These are phyloP conservation scores for Mactra quadrangularis DNA, from an alignment of 1,140 invertebrate species.

Conservation along the genomic window DNA sequence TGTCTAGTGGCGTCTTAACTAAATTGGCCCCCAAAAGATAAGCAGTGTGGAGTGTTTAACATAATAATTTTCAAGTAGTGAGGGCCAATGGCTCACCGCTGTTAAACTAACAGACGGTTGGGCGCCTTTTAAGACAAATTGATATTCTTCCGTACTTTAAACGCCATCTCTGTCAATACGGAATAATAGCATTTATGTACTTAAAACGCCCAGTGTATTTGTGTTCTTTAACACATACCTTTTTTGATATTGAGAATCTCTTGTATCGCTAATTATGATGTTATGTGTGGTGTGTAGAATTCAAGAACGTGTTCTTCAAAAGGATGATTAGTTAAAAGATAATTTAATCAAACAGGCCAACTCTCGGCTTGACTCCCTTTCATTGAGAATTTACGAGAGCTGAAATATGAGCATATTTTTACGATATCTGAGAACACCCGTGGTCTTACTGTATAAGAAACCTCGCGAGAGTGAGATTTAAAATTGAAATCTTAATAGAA, in stretches of 20 bases:
- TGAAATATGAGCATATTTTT: conserved; percentile 40
- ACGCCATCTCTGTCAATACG: conserved; percentile 15
- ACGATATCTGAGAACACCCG: conserved; percentile 32
- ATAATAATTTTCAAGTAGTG: conserved; percentile 39
- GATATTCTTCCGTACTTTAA: conserved; percentile 49
- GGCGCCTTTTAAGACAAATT: conserved; percentile 58
- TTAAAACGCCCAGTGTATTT: conserved; percentile 44
- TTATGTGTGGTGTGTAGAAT: conserved; percentile 17
- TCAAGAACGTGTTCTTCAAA: conserved; percentile 35
- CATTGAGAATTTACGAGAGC: conserved; percentile 2
- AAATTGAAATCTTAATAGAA: no score
- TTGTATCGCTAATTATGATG: conserved; percentile 56
- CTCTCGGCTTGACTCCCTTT: conserved; percentile 44
- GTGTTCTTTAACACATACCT: conserved; percentile 41
- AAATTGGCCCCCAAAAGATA: conserved; percentile 55
- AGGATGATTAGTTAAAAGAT: conserved; percentile 61
- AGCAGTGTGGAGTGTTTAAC: conserved; percentile 37
- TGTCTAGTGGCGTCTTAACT: conserved; percentile 27
- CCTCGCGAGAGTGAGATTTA: no score
- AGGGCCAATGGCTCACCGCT: conserved; percentile 26
- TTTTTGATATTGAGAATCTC: conserved; percentile 34
- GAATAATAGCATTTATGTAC: conserved; percentile 3
- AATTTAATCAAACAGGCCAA: conserved; percentile 61
- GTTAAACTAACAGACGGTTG: conserved; percentile 48
- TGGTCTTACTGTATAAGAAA: not conserved